Evolutionary conservation across 2,888 invertebrate species (phyloP).

Genomic region (Oxyteleia sp.): DNA sequence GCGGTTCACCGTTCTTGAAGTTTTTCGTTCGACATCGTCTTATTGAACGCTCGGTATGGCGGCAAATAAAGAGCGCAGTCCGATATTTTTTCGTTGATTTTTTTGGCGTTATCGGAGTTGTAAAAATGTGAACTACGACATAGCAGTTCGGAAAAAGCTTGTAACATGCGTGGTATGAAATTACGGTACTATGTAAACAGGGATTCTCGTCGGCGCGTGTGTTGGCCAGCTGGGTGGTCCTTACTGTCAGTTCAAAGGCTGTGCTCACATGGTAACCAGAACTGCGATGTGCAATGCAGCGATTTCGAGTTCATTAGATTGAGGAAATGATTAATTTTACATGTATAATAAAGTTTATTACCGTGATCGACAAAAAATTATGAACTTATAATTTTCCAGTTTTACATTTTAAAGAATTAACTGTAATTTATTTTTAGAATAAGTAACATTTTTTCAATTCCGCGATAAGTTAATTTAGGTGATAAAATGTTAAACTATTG

Average conservation of each 20-base stretch:
- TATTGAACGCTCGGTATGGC: neutral
- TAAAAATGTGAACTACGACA: slow-evolving; percentile 21
- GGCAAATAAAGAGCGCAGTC: neutral
- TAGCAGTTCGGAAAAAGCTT: slow-evolving; percentile 29
- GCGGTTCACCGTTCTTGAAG: neutral
- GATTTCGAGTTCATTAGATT: slow-evolving; percentile 9
- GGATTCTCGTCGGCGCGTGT: slow-evolving; percentile 85
- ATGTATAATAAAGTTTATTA: too few relatives aligned
- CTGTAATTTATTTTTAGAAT: too few relatives aligned
- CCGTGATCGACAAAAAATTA: too few relatives aligned
- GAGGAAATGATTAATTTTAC: slow-evolving; percentile 2
- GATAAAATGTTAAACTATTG: too few relatives aligned
- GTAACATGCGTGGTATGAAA: slow-evolving; percentile 86
- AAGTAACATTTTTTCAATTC: too few relatives aligned
- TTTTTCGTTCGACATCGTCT: neutral
- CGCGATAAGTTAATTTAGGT: too few relatives aligned
- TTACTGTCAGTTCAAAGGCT: slow-evolving; percentile 65
- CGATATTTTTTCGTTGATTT: neutral
- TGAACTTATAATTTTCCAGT: too few relatives aligned
- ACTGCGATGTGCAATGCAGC: slow-evolving; percentile 2
- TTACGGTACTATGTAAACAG: slow-evolving; percentile 86
- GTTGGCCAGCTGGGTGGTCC: slow-evolving; percentile 86
- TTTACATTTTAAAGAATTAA: too few relatives aligned
- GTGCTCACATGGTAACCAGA: slow-evolving; percentile 68
- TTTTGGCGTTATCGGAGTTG: slow-evolving; percentile 10